These are phyloP conservation scores for Pangasianodon gigas DNA, from an alignment of 2,113 vertebrate genomes.

Conservation along the genomic window DNA sequence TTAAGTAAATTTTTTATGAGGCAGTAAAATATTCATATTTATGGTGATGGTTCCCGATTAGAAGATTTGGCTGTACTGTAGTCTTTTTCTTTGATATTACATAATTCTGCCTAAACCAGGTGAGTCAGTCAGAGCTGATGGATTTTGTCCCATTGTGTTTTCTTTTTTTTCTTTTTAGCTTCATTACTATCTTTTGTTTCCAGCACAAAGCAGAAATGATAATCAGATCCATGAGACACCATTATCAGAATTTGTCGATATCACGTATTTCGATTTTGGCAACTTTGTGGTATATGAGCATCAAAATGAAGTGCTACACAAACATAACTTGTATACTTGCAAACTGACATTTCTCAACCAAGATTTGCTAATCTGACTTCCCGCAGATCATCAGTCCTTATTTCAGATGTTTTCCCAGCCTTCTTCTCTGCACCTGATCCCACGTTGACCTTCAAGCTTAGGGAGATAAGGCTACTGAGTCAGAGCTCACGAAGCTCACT, in stretches of 20 bases:
- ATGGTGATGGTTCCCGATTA: constrained; percentile 13
- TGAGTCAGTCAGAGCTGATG: not conserved
- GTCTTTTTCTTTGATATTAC: constrained; percentile 27
- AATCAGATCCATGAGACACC: not conserved
- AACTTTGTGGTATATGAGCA: not conserved
- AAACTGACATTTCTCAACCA: not conserved
- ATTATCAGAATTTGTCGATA: not conserved
- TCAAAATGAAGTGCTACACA: not conserved
- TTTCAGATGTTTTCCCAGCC: not conserved
- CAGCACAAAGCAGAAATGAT: not conserved
- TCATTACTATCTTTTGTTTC: not conserved
- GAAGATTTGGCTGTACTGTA: not conserved
- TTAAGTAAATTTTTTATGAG: constrained; percentile 35
- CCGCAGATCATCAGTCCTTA: constrained; percentile 4
- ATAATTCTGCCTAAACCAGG: constrained; percentile 11
- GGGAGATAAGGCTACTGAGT: constrained; percentile 2
- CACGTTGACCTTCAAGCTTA: constrained; percentile 24
- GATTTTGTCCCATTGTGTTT: not conserved
- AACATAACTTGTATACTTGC: not conserved
- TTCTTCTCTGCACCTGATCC: constrained; percentile 23
- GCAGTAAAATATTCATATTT: constrained; percentile 41
- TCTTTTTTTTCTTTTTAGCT: not conserved
- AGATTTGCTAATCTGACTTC: not conserved
- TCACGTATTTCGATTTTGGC: not conserved
- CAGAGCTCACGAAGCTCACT: not conserved